These are phyloP conservation scores for Limnephilus rhombicus DNA, from an alignment of 2,888 invertebrate genomes.

Conservation along the genomic window DNA sequence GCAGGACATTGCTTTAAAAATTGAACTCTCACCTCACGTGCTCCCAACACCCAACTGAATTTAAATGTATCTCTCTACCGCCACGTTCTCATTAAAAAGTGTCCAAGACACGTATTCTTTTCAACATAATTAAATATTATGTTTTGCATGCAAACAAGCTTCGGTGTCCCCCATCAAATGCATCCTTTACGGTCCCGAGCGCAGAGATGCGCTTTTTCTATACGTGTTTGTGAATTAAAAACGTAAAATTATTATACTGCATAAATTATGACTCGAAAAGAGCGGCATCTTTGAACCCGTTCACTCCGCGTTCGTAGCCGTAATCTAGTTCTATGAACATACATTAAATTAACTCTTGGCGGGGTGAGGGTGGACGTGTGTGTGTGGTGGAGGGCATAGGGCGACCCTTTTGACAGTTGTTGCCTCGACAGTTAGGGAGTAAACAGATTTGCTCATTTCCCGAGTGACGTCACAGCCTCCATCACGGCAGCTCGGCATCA, in stretches of 20 bases:
- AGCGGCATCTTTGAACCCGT: neutral
- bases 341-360: neutral
- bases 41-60: neutral
- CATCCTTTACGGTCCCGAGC: neutral
- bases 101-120: neutral
- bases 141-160: neutral
- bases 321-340: neutral
- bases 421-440: neutral
- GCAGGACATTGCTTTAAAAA: neutral
- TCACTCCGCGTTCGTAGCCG: neutral
- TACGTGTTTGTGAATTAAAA: neutral
- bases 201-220: neutral
- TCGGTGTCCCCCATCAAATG: neutral
- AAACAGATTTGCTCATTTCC: conserved; percentile 32
- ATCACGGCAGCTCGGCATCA: conserved; percentile 21
- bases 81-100: neutral
- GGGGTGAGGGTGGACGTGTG: neutral
- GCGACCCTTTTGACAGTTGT: neutral
- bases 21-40: neutral
- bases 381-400: neutral
- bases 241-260: neutral
- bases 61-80: neutral
- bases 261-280: neutral
- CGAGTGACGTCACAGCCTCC: conserved; percentile 15
- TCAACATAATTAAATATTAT: neutral